phyloP scores from a whole-genome alignment of 2,888 invertebrate genomes.

The Thyatira batis region DNA sequence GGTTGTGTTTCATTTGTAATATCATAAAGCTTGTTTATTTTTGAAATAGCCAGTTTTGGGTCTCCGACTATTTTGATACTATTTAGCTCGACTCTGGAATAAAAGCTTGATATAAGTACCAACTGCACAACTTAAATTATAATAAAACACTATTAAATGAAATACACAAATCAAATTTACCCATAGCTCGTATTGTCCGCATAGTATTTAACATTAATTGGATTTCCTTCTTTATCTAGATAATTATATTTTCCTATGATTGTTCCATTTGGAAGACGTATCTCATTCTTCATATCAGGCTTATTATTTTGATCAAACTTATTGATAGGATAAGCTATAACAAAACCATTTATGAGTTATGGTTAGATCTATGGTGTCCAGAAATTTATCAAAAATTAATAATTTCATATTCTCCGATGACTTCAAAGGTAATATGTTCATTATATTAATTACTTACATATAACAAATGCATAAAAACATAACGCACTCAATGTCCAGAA shows the following conservation, averaged over 20 bases:
- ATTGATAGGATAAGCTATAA: slow-evolving; percentile 47
- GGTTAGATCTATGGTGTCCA: no score
- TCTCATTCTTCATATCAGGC: slow-evolving; percentile 79
- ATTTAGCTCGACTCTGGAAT: slow-evolving; percentile 66
- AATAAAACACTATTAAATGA: no score
- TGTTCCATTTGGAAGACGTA: slow-evolving; percentile 85
- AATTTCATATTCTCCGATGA: no score
- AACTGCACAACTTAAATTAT: no score
- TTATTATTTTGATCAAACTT: slow-evolving; percentile 21
- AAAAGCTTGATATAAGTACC: slow-evolving; percentile 4
- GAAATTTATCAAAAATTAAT: no score
- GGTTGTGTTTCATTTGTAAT: slow-evolving; percentile 12
- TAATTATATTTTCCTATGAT: slow-evolving; percentile 87
- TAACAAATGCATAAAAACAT: background rate
- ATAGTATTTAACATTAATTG: slow-evolving; percentile 85
- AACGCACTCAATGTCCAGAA: background rate
- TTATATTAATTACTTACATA: background rate
- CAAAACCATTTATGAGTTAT: slow-evolving; percentile 1
- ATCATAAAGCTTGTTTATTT: slow-evolving; percentile 15
- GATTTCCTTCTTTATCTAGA: slow-evolving; percentile 84
- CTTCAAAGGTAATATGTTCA: no score
- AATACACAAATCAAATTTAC: no score
- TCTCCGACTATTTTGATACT: slow-evolving; percentile 49
- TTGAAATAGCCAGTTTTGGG: slow-evolving; percentile 15
- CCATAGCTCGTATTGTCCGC: slow-evolving; percentile 86